Evolutionary conservation across 2,888 invertebrate genomes (phyloP), one percentile per base, ranked within the genome.

Genomic region (Oxystoma pomonae): DNA sequence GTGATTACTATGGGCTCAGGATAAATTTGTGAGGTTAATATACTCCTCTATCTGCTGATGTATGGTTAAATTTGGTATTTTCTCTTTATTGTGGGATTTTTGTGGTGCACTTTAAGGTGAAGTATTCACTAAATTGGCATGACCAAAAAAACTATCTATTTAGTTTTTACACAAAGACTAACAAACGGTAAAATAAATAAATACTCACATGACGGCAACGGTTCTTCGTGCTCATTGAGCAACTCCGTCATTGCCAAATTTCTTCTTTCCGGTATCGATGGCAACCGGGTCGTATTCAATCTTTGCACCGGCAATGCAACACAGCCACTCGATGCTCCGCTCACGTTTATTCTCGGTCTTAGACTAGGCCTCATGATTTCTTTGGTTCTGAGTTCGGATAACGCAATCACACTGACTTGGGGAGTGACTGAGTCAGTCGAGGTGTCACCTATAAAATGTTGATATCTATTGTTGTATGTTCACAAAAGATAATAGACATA

Each of bases 201-300:
- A 19, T 62, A 79, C 85, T 83, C 82, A 92, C 93, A 91, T 73
- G 91, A 90, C 56, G 96, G 96, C 68, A 96, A 81, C 16, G 94
- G 91, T 75, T 93, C 93, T 72, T 93, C 92, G 66, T 85, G 84
- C 70, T 87, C 87, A 22, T 85, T 84, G 60, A 85, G 83, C 16
- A 80, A 73, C 21, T 82, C 79, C 0, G 77, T 67, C 55, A 78
- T 70, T 20, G 75, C 69, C 57, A 79, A 69, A 62, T 76, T 72
- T 73, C 83, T 66, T 67, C 91, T 83, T 76, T 92, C 92, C 0
- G 92, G 91, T 72, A 93, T 91, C 20, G 92, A 92, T 0, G 93
- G 92, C 72, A 93, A 79, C 61, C 92, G 82, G 2, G 91, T 89
- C 57, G 90, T 90, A 52, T 88, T 87, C 74, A 90, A 84, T 75